These are phyloP conservation scores for Notolepis coatsorum DNA, from an alignment of 2,797 vertebrate species.

Conservation along the genomic window DNA sequence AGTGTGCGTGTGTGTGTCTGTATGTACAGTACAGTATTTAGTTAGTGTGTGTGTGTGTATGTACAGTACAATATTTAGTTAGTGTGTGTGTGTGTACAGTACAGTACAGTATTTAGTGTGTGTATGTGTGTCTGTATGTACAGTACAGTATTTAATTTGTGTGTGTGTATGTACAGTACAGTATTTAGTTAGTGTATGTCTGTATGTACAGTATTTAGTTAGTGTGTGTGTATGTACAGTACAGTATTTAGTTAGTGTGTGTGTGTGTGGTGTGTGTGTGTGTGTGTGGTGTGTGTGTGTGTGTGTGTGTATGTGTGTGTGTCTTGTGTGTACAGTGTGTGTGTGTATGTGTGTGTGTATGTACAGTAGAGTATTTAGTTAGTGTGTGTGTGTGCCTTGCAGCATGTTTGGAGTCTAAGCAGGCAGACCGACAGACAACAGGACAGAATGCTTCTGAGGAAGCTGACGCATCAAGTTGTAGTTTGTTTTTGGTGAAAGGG, in stretches of 20 bases:
- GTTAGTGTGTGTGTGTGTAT: constrained; percentile 23
- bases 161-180: neutral
- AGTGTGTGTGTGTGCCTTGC: constrained; percentile 60
- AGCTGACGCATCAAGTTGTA: constrained; percentile 38
- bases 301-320: neutral
- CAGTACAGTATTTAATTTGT: constrained; percentile 20
- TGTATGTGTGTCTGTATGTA: neutral
- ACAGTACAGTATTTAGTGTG: too few relatives aligned
- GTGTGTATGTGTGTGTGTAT: neutral
- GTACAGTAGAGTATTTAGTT: too few relatives aligned
- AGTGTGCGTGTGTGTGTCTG: neutral
- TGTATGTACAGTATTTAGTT: neutral
- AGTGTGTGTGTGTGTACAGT: constrained; percentile 1
- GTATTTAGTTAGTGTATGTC: neutral
- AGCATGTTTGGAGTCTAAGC: constrained; percentile 74
- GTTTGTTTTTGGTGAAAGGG: neutral
- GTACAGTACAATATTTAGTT: neutral
- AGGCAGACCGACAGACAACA: constrained; percentile 68
- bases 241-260: constrained; percentile 10
- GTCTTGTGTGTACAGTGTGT: neutral
- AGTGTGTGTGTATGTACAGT: neutral
- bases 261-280: constrained; percentile 8
- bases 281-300: neutral
- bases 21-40: too few relatives aligned
- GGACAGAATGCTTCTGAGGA: constrained; percentile 73